A percentile compares a stretch with the other conserved stretches of the same genome.
These are phyloP conservation scores for Asbolus verrucosus DNA, from an alignment of 1,140 invertebrate genomes.

Conservation along the genomic window DNA sequence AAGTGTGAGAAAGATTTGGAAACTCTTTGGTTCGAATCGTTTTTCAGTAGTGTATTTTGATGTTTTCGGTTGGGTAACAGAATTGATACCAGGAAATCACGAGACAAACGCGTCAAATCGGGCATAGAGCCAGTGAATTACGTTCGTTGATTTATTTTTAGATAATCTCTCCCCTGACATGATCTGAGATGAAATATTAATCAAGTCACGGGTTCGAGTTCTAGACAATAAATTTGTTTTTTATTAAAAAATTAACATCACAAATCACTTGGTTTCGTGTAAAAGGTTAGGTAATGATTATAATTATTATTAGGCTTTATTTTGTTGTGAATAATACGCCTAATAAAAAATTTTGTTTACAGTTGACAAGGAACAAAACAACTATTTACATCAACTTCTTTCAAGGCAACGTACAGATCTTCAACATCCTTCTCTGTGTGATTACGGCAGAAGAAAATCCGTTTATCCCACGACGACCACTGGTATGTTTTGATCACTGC, in stretches of 20 bases:
- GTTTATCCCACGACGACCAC: conserved; percentile 64
- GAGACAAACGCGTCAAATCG: conserved; percentile 5
- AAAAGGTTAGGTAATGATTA: no score
- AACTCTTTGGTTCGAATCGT: conserved; percentile 6
- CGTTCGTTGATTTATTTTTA: conserved; percentile 10
- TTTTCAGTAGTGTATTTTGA: conserved; percentile 9
- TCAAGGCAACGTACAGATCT: conserved; percentile 59
- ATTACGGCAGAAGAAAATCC: conserved; percentile 63
- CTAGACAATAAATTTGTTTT: no score
- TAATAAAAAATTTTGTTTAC: conserved; percentile 59
- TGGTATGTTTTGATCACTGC: conserved; percentile 60
- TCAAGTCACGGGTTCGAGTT: no score
- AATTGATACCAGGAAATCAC: conserved; percentile 1
- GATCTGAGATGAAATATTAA: not conserved
- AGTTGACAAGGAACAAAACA: conserved; percentile 63
- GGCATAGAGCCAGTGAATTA: not conserved
- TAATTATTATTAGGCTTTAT: no score
- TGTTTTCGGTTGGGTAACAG: conserved; percentile 11
- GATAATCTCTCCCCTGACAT: conserved; percentile 1
- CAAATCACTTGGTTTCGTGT: no score
- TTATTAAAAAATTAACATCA: no score
- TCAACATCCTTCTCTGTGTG: conserved; percentile 59
- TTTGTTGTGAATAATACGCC: no score
- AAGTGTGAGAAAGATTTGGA: conserved; percentile 41
- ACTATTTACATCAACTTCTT: conserved; percentile 59